Conservation (phyloP, 2,113 vertebrate genomes). For the Carassius gibelio region DNA sequence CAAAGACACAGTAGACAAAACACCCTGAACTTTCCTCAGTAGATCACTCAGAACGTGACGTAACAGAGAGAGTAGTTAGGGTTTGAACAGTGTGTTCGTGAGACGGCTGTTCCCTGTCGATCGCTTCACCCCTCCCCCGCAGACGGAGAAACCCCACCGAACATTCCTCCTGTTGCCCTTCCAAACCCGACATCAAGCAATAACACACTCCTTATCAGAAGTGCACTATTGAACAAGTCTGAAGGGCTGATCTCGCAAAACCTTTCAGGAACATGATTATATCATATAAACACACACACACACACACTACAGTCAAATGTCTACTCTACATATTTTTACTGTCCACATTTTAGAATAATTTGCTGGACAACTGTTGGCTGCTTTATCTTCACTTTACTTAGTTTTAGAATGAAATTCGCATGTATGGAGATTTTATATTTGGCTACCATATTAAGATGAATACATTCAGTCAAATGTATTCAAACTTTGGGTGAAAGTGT, state of each 20-base stretch:
- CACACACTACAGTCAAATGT: not conserved
- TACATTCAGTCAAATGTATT: not conserved
- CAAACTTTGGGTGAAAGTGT: not conserved
- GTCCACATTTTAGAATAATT: not conserved
- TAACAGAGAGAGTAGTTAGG: not conserved
- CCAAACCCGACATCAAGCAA: not conserved
- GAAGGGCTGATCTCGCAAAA: not conserved
- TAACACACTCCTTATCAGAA: not conserved
- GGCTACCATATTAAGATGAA: not conserved
- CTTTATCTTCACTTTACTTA: not conserved
- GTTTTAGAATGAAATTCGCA: not conserved
- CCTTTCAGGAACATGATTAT: not conserved
- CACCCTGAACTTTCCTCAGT: not conserved
- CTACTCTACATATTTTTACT: not conserved
- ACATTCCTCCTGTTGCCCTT: not conserved
- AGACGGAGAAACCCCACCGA: not conserved
- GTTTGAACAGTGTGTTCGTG: not conserved
- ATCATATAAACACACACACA: not conserved
- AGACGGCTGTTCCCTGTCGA: slow-evolving; percentile 57
- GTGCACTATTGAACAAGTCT: not conserved
- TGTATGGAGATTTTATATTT: not conserved
- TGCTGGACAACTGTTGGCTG: not conserved
- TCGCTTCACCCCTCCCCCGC: slow-evolving; percentile 20
- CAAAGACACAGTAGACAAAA: not conserved
- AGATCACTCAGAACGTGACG: not conserved